A percentile compares a stretch with the other conserved stretches of the same genome.
Evolutionary conservation across 64 coral and sea anemone genomes (phyloP).

Genomic region (Dendrophyllia cribrosa): DNA sequence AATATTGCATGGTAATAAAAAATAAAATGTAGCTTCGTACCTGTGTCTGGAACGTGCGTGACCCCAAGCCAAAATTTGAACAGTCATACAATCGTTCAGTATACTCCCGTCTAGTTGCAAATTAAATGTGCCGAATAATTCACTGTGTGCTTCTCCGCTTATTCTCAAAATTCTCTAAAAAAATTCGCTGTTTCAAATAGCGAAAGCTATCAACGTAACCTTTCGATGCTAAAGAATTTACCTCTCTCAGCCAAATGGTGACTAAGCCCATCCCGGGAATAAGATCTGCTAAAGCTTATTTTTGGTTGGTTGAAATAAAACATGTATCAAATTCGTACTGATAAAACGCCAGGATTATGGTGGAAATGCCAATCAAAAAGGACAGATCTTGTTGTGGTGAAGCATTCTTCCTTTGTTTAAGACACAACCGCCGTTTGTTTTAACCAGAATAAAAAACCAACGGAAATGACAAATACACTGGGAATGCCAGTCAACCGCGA

Average conservation of each 20-base stretch:
- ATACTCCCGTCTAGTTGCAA: too few relatives aligned
- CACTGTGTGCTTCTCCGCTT: neutral
- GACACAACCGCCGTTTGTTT: neutral
- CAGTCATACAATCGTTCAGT: too few relatives aligned
- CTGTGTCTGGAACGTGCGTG: too few relatives aligned
- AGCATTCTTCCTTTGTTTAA: neutral
- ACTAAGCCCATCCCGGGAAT: slow-evolving; percentile 2
- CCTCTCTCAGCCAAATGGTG: neutral
- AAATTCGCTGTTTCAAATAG: neutral
- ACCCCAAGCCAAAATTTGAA: too few relatives aligned
- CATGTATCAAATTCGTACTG: neutral
- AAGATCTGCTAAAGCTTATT: neutral
- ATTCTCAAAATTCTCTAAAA: neutral
- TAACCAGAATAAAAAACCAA: neutral
- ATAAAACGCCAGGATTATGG: neutral
- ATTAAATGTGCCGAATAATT: too few relatives aligned
- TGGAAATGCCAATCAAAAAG: neutral
- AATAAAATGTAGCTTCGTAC: too few relatives aligned
- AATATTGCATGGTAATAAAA: too few relatives aligned
- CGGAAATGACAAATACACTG: neutral
- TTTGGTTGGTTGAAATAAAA: slow-evolving; percentile 10
- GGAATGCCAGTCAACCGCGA: neutral
- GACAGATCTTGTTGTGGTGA: neutral
- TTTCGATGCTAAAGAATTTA: neutral
- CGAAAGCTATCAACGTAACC: neutral